Conservation (phyloP, 2,797 vertebrate species). For the Paedocypris micromegethes region DNA sequence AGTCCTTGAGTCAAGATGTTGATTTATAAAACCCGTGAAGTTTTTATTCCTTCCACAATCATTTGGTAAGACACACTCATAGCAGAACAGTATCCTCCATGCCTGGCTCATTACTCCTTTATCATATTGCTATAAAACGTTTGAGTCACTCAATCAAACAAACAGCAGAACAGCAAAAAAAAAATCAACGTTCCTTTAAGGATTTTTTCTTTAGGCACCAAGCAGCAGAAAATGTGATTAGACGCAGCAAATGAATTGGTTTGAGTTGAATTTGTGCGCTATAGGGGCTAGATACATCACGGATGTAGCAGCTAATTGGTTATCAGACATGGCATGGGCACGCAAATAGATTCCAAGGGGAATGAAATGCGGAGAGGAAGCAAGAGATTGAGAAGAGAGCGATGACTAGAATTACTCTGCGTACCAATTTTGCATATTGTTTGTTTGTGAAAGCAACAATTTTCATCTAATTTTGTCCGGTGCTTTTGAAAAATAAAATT, state of each 20-base stretch:
- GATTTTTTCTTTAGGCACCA: neutral
- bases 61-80: too few relatives aligned
- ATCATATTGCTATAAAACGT: neutral
- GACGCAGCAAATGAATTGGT: constrained; percentile 21
- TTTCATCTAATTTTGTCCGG: constrained; percentile 15
- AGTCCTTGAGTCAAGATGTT: constrained; percentile 19
- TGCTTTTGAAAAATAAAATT: constrained; percentile 25
- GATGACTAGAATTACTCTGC: constrained; percentile 17
- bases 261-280: constrained; percentile 23
- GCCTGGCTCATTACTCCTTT: too few relatives aligned
- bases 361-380: neutral
- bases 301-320: constrained; percentile 39
- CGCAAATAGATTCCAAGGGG: constrained; percentile 8
- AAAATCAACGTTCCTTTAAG: too few relatives aligned
- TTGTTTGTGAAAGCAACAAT: constrained; percentile 10
- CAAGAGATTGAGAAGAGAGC: constrained; percentile 2
- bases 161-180: too few relatives aligned
- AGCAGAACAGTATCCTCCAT: too few relatives aligned
- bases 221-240: constrained; percentile 27
- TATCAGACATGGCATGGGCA: constrained; percentile 31
- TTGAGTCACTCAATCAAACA: neutral
- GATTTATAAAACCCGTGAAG: constrained; percentile 28
- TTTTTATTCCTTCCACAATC: constrained; percentile 18
- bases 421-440: constrained; percentile 19
- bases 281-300: constrained; percentile 5